Evolutionary conservation across 2,797 vertebrate species (phyloP), one percentile per base, ranked within the genome.

Genomic region (Neosilurus hyrtlii): DNA sequence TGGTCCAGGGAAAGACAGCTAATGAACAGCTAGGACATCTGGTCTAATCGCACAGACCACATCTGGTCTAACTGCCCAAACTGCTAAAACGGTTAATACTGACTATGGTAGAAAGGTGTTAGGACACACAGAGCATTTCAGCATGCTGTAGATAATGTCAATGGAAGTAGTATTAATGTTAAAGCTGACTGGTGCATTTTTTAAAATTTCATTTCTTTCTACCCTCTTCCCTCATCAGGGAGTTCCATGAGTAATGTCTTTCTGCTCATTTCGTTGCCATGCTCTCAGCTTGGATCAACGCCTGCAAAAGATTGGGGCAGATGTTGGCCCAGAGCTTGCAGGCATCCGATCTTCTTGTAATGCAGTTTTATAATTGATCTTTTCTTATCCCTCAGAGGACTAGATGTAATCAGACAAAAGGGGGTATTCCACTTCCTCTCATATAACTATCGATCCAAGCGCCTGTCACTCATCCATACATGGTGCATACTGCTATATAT

Each of bases 331-430:
- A 52, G 54, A 52, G 77, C 82, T 81, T 56, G 56, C 57, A 86
- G 84, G 83, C 82, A 81, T 86, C 61, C 74, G 84, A 61, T 75
- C 85, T 52, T 86, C 84, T 86, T 87, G 89, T 87, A 90, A 89
- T 85, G 87, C 88, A 70, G 88, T 80, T 51, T 86, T 86, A 88
- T 87, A 91, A 90, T 89, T 90, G 89, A 92, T 93, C 89, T 89
- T 87, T 88, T 90, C 89, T 90, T 87, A 80, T 86, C 85, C 54
- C 89, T 90, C 86, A 86, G 90, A 87, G 83, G 65, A 15, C 18
- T 86, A 85, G 89, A 91, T 92, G 88, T 85, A 91, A 70, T 84
- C 77, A 88, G 86, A 72, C 43, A 78, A 67, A 70, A 43, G 54
- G 63, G 26, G 62, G 24, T 65, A 63, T 72, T 63, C 56, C 35